Conservation (phyloP, 2,797 vertebrate species). For the Clarias platycephalus region DNA sequence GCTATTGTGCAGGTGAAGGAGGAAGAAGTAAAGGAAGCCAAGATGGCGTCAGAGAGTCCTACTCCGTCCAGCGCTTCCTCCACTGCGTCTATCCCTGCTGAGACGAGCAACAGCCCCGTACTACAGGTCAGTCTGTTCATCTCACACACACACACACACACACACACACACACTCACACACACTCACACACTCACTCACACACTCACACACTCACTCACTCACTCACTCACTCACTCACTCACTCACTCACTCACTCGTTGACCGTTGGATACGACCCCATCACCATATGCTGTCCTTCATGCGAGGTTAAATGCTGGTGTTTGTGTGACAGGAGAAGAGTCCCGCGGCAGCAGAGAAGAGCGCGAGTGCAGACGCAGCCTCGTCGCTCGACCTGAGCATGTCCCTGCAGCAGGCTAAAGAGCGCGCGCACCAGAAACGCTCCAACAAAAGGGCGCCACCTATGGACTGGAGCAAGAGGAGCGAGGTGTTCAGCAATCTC, state of each 20-base stretch:
- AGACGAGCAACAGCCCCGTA: conserved; percentile 34
- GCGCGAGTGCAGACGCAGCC: conserved; percentile 31
- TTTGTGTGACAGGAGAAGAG: conserved; percentile 39
- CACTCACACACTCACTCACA: too few relatives aligned
- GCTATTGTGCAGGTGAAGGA: conserved; percentile 52
- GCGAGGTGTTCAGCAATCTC: conserved; percentile 94
- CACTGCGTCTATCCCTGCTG: conserved; percentile 56
- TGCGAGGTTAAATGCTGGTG: neutral
- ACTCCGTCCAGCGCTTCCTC: conserved; percentile 65
- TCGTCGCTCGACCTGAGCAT: conserved; percentile 76
- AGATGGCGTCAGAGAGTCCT: conserved; percentile 60
- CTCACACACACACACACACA: neutral
- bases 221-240: too few relatives aligned
- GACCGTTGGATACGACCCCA: neutral
- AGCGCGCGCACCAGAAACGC: conserved; percentile 87
- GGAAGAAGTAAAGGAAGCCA: conserved; percentile 50
- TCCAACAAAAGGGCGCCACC: conserved; percentile 84
- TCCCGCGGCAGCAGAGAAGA: conserved; percentile 33
- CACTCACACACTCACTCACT: too few relatives aligned
- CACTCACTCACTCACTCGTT: too few relatives aligned
- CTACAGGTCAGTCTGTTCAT: conserved; percentile 47
- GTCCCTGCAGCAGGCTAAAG: conserved; percentile 86
- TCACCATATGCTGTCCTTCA: neutral
- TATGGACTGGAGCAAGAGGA: conserved; percentile 99
- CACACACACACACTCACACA: too few relatives aligned